Base-by-base conservation (phyloP, 2,888 invertebrate genomes). In the Netelia virgata region DNA sequence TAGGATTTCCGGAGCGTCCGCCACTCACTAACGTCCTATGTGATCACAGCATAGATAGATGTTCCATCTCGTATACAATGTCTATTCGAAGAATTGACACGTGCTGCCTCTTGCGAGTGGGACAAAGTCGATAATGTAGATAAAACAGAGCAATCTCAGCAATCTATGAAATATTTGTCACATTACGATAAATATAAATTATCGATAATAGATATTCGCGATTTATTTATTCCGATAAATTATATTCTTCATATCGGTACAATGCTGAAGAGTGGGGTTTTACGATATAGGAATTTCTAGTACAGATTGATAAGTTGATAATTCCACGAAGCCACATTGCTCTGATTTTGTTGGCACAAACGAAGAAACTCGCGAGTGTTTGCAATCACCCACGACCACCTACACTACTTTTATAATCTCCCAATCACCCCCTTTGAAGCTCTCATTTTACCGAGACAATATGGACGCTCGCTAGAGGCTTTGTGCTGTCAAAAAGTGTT, bases 381-480 rank as follows among this genome's bases (percentile, higher is more conserved):
- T 43, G 11, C 11, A 8, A 43, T 43, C 43, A 43, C 43, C 43
- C 43, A 43, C 43, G 11, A 43, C 43, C 43, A 43, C 43, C 43
- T 43, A 43, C 43, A 43, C 10, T 47, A 2, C 47, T 3, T 14
- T 47, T 36, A 6, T 11, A 47, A 47, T 47, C 11, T 47, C 1
- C 47, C 10, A 14, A 14, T 47, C 47, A 3, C 11, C 47, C 47
- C 47, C 47, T 47, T 14, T 47, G 14, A 47, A 47, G 47, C 14
- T 57, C 18, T 9, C 16, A 57, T 57, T 18, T 28, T 16, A 47
- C 53, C 50, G 73, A 72, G 77, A 85, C 84, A 87, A 86, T 84
- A 88, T 88, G 88, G 88, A 84, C 74, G 84, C 83, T 85, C 79
- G 68, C 63, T 84, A 63, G 78, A 78, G 59, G 64, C 74, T 83